Conservation (phyloP, 1,140 invertebrate species). For the Drosophila pruinosa region DNA sequence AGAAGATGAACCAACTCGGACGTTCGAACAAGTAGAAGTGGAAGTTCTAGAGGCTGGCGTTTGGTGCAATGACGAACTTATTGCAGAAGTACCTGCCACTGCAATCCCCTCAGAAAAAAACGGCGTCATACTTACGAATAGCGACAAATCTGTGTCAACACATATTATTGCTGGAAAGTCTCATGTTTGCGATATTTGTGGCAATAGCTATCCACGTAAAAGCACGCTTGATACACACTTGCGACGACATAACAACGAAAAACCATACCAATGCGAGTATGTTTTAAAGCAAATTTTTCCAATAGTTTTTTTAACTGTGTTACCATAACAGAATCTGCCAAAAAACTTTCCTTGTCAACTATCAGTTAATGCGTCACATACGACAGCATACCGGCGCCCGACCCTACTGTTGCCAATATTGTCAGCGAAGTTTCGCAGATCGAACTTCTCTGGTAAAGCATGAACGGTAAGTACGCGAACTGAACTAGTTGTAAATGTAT, state of each 20-base stretch:
- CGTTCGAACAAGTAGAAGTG: slow-evolving; percentile 48
- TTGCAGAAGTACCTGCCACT: slow-evolving; percentile 21
- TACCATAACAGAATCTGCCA: slow-evolving; percentile 62
- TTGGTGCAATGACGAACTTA: slow-evolving; percentile 44
- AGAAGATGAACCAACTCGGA: slow-evolving; percentile 11
- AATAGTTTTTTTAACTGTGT: background rate
- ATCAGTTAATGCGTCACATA: slow-evolving; percentile 80
- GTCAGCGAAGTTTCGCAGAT: slow-evolving; percentile 87
- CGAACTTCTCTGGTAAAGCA: slow-evolving; percentile 85
- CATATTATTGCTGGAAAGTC: slow-evolving; percentile 16
- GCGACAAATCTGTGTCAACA: background rate
- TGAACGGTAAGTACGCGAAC: slow-evolving; percentile 82
- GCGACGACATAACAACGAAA: slow-evolving; percentile 74
- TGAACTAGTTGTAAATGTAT: background rate
- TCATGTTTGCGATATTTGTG: slow-evolving; percentile 74
- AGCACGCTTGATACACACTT: slow-evolving; percentile 76
- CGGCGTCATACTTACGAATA: slow-evolving; percentile 1
- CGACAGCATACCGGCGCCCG: slow-evolving; percentile 74
- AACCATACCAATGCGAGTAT: slow-evolving; percentile 78
- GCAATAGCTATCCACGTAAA: slow-evolving; percentile 71
- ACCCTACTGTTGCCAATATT: slow-evolving; percentile 89
- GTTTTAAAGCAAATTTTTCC: slow-evolving; percentile 3
- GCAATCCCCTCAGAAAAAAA: background rate
- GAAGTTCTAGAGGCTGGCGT: slow-evolving; percentile 51
- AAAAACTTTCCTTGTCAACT: slow-evolving; percentile 73